Evolutionary conservation across 2,797 vertebrate species (phyloP).

Genomic region (Synanceia verrucosa): DNA sequence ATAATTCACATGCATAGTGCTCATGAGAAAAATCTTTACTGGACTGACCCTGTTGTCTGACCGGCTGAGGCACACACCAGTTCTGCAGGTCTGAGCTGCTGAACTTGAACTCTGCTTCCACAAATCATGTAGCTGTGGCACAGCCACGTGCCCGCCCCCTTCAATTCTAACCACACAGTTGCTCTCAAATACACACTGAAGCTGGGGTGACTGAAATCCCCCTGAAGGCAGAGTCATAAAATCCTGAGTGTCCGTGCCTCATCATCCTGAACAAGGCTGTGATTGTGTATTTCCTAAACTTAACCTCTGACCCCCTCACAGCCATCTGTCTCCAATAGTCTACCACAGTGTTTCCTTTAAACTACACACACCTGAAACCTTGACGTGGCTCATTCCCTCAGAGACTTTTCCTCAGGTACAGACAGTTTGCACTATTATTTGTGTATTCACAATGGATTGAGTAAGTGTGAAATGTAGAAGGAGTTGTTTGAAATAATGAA

Average conservation of each 20-base stretch:
- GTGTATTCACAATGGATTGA: not conserved
- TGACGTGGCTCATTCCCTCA: constrained; percentile 10
- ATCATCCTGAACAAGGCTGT: constrained; percentile 67
- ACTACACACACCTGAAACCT: constrained; percentile 7
- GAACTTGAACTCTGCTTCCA: constrained; percentile 58
- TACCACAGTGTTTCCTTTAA: constrained; percentile 50
- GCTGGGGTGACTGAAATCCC: constrained; percentile 24
- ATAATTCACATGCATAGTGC: not conserved
- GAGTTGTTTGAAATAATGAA: not conserved
- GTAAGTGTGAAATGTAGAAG: not conserved
- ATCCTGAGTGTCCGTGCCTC: constrained; percentile 49
- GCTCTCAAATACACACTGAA: constrained; percentile 21
- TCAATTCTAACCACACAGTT: constrained; percentile 8
- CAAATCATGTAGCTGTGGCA: constrained; percentile 48
- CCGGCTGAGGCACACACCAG: constrained; percentile 28
- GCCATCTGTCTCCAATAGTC: constrained; percentile 67
- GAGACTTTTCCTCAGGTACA: constrained; percentile 18
- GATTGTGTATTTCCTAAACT: constrained; percentile 74
- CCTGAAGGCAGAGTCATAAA: constrained; percentile 57
- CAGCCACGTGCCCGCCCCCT: constrained; percentile 13
- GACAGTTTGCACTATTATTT: not conserved
- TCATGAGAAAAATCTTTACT: not conserved
- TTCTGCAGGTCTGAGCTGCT: constrained; percentile 34
- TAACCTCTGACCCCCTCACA: constrained; percentile 67
- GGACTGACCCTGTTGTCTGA: constrained; percentile 18